Conservation (phyloP, 1,140 invertebrate species). For the Drosophila guanche region DNA sequence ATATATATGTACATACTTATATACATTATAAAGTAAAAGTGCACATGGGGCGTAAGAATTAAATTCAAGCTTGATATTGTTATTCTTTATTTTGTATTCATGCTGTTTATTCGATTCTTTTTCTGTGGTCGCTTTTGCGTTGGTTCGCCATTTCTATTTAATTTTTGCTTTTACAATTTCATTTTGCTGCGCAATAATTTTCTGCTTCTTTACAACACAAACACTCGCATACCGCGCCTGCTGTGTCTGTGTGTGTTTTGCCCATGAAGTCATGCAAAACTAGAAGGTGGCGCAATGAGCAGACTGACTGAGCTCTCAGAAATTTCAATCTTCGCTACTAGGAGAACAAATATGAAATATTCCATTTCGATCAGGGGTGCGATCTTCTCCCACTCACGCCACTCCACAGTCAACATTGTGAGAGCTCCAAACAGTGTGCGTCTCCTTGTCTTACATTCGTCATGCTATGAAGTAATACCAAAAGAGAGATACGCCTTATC, state of each 20-base stretch:
- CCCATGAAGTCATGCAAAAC: constrained; percentile 37
- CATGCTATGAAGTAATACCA: constrained; percentile 62
- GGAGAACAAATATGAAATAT: no score
- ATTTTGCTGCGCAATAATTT: constrained; percentile 79
- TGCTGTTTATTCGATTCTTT: constrained; percentile 47
- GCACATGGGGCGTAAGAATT: background rate
- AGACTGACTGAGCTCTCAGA: no score
- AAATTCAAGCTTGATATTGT: constrained; percentile 21
- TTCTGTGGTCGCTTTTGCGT: constrained; percentile 32
- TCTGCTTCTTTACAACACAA: constrained; percentile 72
- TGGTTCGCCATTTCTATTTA: constrained; percentile 67
- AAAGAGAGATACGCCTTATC: constrained; percentile 14
- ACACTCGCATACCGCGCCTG: constrained; percentile 22
- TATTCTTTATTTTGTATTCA: constrained; percentile 53
- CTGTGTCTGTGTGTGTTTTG: constrained; percentile 42
- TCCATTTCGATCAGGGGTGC: no score
- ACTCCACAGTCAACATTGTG: background rate
- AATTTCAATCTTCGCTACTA: no score
- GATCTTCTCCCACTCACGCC: no score
- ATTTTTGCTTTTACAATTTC: constrained; percentile 77
- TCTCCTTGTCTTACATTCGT: constrained; percentile 27
- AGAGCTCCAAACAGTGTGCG: constrained; percentile 7
- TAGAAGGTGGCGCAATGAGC: constrained; percentile 29
- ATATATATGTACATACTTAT: background rate
- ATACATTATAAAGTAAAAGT: background rate